Base-by-base conservation (phyloP, 2,888 invertebrate species). In the Eupithecia subumbrata region DNA sequence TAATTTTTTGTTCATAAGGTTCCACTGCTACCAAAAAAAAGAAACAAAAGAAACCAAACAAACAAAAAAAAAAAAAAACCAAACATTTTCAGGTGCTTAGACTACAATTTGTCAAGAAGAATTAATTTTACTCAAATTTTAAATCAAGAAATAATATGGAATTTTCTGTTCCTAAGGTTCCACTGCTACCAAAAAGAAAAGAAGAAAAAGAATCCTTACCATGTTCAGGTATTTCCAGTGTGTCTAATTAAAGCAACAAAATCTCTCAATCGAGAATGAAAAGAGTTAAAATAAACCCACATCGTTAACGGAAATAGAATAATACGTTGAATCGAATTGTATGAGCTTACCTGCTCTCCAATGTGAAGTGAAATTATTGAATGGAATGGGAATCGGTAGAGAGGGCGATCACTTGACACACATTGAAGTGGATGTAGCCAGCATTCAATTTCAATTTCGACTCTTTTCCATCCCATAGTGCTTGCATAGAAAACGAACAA, bases 221-320 rank as follows among this genome's bases (percentile, higher is more conserved):
- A 48, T 52, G n/a, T n/a, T n/a, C 52, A n/a, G 2, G n/a, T 2
- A 0, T n/a, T n/a, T 4, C 12, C 11, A 56, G 11, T 56, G 11
- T n/a, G 0, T 22, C 56, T 25, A 25, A 16, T 56, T 64, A 30
- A 34, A 64, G 18, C 16, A 34, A 64, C 9, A 64, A 18, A 34
- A 64, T 64, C 14, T 16, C 64, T 64, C 34, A 64, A 34, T 64
- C 9, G 30, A 34, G 3, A 63, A 34, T 34, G 9, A 64, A 64
- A 64, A 64, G 34, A 64, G 30, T 64, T 64, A 18, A 64, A 64
- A 64, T 34, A 64, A 64, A 64, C 34, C 64, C 2, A 64, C 34
- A 16, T 64, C 64, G 64, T 64, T 64, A 64, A 7, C 64, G 18
- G 34, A 64, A 64, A 64, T 64, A 64, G 64, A 34, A 34, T 64